Evolutionary conservation across 1,140 invertebrate species (phyloP).

Genomic region (Drosophila bifasciata): DNA sequence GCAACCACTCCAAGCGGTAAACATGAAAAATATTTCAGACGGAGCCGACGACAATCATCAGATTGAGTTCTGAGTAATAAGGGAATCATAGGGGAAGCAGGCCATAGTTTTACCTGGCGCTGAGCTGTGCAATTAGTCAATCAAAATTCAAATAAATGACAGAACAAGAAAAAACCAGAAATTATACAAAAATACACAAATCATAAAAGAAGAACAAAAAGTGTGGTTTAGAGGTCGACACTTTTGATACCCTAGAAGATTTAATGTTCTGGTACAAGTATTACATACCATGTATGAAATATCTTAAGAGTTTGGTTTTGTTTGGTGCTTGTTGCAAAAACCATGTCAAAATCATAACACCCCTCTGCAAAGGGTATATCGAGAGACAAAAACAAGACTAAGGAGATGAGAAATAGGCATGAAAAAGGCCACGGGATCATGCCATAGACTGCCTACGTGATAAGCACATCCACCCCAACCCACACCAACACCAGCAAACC

Average conservation of each 20-base stretch:
- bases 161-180: slow-evolving; percentile 29
- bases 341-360: too few species aligned
- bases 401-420: slow-evolving; percentile 51
- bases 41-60: slow-evolving; percentile 24
- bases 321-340: too few species aligned
- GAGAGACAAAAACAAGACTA: slow-evolving; percentile 15
- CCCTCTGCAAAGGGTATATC: neutral
- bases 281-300: too few species aligned
- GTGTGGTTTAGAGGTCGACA: neutral
- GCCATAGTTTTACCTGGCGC: slow-evolving; percentile 28
- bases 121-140: slow-evolving; percentile 78
- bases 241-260: too few species aligned
- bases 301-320: too few species aligned
- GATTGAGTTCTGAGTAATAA: slow-evolving; percentile 1
- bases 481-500: slow-evolving; percentile 19
- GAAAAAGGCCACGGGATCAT: slow-evolving; percentile 80
- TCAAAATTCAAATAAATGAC: slow-evolving; percentile 80
- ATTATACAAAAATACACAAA: neutral
- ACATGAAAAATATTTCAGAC: slow-evolving; percentile 40
- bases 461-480: too few species aligned
- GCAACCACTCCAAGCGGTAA: slow-evolving; percentile 36
- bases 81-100: neutral
- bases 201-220: too few species aligned
- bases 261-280: too few species aligned
- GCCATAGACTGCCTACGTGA: slow-evolving; percentile 70